Evolutionary conservation across 2,113 vertebrate genomes (phyloP), one percentile per base, ranked within the genome.

Genomic region (Phalacrocorax brasilianus): DNA sequence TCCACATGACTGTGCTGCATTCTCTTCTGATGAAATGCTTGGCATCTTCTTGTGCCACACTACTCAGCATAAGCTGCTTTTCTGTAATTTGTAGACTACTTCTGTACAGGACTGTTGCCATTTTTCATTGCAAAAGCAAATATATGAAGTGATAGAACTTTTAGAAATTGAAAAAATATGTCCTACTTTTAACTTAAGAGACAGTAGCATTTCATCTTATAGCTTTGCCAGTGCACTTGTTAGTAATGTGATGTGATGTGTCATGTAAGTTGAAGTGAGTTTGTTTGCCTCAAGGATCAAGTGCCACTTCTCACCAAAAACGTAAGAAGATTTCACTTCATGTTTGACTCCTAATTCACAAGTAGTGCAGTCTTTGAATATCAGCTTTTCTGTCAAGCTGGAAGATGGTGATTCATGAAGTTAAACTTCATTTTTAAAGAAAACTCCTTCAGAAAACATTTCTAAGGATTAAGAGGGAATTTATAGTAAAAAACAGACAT

Each of bases 221-320:
- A 93, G 87, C 63, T 42, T 87, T 93, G 72, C 55, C 77, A 90
- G 74, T 85, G 92, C 71, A 82, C 91, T 94, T 91, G 58, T 88
- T 95, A 50, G 23, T 74, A 91, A 89, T 62, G 80, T 67, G 91
- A 89, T 83, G 65, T 24, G 83, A 95, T 85, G 59, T 88, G 93
- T 89, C 94, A 70, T 26, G 49, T 80, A 94, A 74, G 93, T 73
- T 94, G 81, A 91, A 93, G 84, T 7, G 58, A 95, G 91, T 88
- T 95, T 93, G 55, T 88, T 85, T 95, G 81, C 87, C 81, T 94
- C 78, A 35, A 88, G 89, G 81, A 93, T 96, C 92, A 95, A 95
- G 53, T 93, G 81, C 62, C 85, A 85, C 62, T 96, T 94, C 81
- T 92, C 70, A 93, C 86, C 35, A 88, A 82, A 94, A 94, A 76